Base-by-base conservation (phyloP, 2,113 vertebrate species). In the Mobula birostris region DNA sequence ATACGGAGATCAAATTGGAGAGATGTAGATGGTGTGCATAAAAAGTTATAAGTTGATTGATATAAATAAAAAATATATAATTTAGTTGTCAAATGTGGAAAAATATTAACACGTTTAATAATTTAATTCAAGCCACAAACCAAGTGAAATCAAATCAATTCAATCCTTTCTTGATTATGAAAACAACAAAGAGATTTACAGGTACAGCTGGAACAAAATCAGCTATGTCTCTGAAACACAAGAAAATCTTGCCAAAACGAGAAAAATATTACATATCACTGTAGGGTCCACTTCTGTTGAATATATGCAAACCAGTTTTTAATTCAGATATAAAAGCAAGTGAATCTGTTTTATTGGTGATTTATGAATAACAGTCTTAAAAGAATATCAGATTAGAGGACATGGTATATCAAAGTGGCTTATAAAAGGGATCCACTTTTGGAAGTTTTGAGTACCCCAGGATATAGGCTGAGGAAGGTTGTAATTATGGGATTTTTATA, bases 401-500 rank as follows among this genome's bases (percentile, higher is more conserved):
- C 48, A 48, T 93, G 70, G 4, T 40, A 76, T 48, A 93, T 93
- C 91, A 93, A 74, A 90, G 85, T 66, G 15, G 19, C 21, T 93
- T 93, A 74, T 56, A 29, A 93, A 93, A 74, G 70, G 70, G 74
- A 66, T 74, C 91, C 70, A 93, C 40, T 76, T 40, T 56, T 70
- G 61, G 61, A 68, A 90, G 29, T 63, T 90, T 48, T 90, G 63
- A 90, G 63, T 32, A 88, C 85, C 61, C 29, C 85, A 88, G 63
- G 85, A 88, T 74, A 72, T 93, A 93, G 91, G 36, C 91, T 74
- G 11, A 93, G 1, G 36, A 93, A 48, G 72, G 70, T 72, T 93
- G 72, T 29, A 93, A 70, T 93, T 93, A 76, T 72, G 68, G 91
- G 91, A 93, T 74, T 93, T 93, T 74, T 74, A n/a, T 90, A 66